Evolutionary conservation across 2,797 vertebrate genomes (phyloP).

Genomic region (Rhinoraja longicauda): DNA sequence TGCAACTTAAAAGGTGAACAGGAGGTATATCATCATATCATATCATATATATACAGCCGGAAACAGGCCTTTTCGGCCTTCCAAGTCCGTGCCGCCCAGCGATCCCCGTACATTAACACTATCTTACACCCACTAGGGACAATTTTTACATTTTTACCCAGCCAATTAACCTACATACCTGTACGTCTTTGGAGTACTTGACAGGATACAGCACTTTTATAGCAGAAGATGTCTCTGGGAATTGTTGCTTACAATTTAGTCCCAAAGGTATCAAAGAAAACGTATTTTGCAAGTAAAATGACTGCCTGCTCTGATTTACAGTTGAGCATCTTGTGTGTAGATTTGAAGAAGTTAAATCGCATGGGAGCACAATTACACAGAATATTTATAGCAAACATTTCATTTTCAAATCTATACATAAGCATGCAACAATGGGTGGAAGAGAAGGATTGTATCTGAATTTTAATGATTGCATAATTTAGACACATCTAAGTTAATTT

Average conservation of each 20-base stretch:
- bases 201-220: not conserved
- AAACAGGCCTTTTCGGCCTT: too few relatives aligned
- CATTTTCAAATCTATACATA: not conserved
- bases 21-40: too few relatives aligned
- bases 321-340: conserved; percentile 17
- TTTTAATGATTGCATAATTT: conserved; percentile 31
- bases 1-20: not conserved
- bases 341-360: conserved; percentile 1
- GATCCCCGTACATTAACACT: too few relatives aligned
- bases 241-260: conserved; percentile 18
- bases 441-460: not conserved
- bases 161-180: too few relatives aligned
- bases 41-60: too few relatives aligned
- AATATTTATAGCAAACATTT: conserved; percentile 19
- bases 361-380: not conserved
- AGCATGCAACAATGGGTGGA: not conserved
- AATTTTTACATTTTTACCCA: too few relatives aligned
- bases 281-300: not conserved
- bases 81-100: too few relatives aligned
- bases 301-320: conserved; percentile 15
- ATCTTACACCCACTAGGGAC: too few relatives aligned
- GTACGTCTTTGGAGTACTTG: too few relatives aligned
- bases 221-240: not conserved
- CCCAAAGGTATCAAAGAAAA: not conserved
- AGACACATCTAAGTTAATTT: conserved; percentile 1